Evolutionary conservation across 2,888 invertebrate species (phyloP), one percentile per base, ranked within the genome.

Genomic region (Diplazon laetatorius): DNA sequence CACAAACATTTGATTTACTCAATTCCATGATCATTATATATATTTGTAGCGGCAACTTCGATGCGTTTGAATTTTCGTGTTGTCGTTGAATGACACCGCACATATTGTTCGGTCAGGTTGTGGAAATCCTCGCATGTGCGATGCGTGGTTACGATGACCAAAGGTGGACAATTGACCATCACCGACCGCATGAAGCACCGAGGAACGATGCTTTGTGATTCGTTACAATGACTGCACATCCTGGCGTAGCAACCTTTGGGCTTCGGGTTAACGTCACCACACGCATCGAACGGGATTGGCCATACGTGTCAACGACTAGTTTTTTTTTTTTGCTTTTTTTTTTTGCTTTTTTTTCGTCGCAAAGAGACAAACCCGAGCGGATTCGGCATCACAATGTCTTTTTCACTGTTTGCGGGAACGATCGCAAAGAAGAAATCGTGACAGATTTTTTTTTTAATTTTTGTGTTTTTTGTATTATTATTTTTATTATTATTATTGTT

Each of bases 191-290:
- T 57, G 62, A 71, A 57, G 60, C 80, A 69, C 30, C 71, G 72
- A 20, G 59, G 66, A 55, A 37, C 76, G 73, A 59, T 84, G 87
- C 88, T 88, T 88, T 88, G 88, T 88, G 87, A 88, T 87, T 88
- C 87, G 88, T 88, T 83, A 86, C 88, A 86, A 87, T 88, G 88
- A 83, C 85, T 87, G 88, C 86, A 87, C 87, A 88, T 87, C 88
- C 88, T 88, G 88, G 86, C 87, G 83, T 86, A 84, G 82, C 83
- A 85, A 86, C 84, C 87, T 86, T 86, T 86, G 86, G 85, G 85
- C 6, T 30, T 85, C 87, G 87, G 86, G 86, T 86, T 85, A 82
- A 73, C 85, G 82, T 80, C 81, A 79, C 77, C 69, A 76, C 63
- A 42, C 57, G 39, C 42, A 76, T 44, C 55, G 37, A 69, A 35